Evolutionary conservation across 2,113 vertebrate species (phyloP).

Genomic region (Osmerus mordax): DNA sequence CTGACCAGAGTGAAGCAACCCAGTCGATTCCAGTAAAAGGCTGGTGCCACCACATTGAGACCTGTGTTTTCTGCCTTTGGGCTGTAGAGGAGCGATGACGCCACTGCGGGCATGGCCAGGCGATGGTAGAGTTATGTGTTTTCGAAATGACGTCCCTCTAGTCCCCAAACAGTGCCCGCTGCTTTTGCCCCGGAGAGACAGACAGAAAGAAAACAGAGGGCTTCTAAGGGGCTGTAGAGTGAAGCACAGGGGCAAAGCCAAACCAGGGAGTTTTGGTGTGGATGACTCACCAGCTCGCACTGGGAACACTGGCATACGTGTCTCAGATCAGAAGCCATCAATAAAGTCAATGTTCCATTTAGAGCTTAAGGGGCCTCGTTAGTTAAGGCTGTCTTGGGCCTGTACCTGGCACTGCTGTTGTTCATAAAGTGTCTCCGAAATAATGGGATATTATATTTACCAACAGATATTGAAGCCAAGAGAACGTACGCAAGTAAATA

Average conservation of each 20-base stretch:
- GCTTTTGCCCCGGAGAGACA: conserved; percentile 29
- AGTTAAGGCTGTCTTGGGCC: not conserved
- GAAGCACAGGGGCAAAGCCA: too few relatives aligned
- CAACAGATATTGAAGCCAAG: not conserved
- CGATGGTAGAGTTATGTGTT: conserved; percentile 50
- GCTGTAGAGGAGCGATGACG: conserved; percentile 28
- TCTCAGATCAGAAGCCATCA: not conserved
- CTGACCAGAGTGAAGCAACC: conserved; percentile 1
- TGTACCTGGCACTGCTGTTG: not conserved
- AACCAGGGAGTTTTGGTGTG: not conserved
- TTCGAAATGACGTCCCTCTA: conserved; percentile 51
- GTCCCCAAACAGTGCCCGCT: conserved; percentile 50
- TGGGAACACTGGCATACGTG: not conserved
- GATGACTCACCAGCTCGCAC: not conserved
- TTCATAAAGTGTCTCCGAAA: not conserved
- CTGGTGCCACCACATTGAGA: conserved; percentile 20
- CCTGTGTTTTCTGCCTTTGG: not conserved
- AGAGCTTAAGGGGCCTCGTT: conserved; percentile 7
- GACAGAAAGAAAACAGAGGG: not conserved
- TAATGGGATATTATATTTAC: not conserved
- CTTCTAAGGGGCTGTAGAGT: not conserved
- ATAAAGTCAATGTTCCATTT: conserved; percentile 25
- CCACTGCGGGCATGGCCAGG: conserved; percentile 29
- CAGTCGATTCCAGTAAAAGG: not conserved
- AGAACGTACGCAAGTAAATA: not conserved